phyloP scores from a whole-genome alignment of 2,888 invertebrate genomes.

The Rhimphoctona megacephalus region DNA sequence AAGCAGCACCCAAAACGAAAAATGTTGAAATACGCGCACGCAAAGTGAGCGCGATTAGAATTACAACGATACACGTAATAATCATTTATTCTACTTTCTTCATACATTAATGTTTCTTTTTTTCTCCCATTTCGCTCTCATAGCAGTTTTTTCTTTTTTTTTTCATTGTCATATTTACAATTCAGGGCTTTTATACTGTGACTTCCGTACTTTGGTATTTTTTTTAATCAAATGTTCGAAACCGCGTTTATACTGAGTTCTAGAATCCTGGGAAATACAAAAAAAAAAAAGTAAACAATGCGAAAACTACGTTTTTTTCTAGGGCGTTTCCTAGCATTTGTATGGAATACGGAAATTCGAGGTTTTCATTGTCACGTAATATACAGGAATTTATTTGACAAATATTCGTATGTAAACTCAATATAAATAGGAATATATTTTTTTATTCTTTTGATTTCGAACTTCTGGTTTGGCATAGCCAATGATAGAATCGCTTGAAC shows the following conservation, averaged over 20 bases:
- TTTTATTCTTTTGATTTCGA: conserved; percentile 2
- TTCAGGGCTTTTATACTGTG: conserved; percentile 75
- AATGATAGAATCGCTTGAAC: conserved; percentile 20
- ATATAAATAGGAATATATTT: not conserved
- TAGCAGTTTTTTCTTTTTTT: conserved; percentile 2
- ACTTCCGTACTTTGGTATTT: conserved; percentile 79
- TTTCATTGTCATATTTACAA: conserved; percentile 74
- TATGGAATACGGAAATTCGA: conserved; percentile 4
- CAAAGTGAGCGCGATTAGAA: conserved; percentile 54
- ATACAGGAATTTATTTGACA: not conserved
- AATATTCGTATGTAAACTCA: conserved; percentile 1
- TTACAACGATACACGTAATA: conserved; percentile 62
- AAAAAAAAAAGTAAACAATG: not conserved
- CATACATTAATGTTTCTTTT: conserved; percentile 30
- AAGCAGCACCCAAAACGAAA: conserved; percentile 72
- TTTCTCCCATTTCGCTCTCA: conserved; percentile 18
- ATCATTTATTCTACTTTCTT: conserved; percentile 56
- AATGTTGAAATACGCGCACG: conserved; percentile 64
- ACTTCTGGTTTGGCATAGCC: conserved; percentile 10
- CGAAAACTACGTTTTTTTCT: conserved; percentile 10
- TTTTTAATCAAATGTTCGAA: conserved; percentile 70
- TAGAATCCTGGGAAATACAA: not conserved
- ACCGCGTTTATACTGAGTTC: conserved; percentile 15
- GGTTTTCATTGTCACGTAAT: not conserved
- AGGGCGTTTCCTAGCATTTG: not conserved